Base-by-base conservation (phyloP, 1,140 invertebrate genomes). In the Zaprionus ornatus region DNA sequence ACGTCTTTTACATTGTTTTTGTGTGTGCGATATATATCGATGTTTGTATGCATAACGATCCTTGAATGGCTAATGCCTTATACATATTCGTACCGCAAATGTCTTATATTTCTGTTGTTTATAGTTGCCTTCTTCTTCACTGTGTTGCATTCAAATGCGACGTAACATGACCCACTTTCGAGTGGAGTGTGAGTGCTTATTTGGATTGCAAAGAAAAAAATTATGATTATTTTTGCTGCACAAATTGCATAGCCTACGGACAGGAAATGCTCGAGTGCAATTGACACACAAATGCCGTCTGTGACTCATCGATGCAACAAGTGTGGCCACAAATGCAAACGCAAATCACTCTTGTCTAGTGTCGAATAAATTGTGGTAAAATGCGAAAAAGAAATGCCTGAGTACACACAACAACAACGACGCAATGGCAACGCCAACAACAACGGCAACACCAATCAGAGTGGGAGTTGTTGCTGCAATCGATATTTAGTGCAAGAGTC, bases 91-190 rank as follows among this genome's bases (percentile, higher is more conserved):
- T 29, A 10, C 17, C 6, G 42, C 63, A 6, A 23, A 54, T 54
- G 37, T 56, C 54, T 27, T 12, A 55, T 13, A 55, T 32, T 17
- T 12, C 21, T 45, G 12, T 50, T 37, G 32, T 17, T 19, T 69
- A 70, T 56, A 84, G 69, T 55, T 19, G 45, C 45, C 45, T 50
- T 69, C 64, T 76, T 59, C 35, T 40, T 50, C 64, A 52, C 57
- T 63, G 71, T 72, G 68, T 45, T 64, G 25, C 72, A 87, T 88
- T 88, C 77, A 81, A 88, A 90, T 85, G 74, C 85, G 65, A 90
- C 79, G 85, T 90, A 90, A 90, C 77, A 65, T 87, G 85, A 90
- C 85, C 85, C 79, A 90, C 86, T 90, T 90, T 90, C 57, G 55
- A 64, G 57, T 68, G 74, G 29, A 32, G 57, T 54, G 54, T 68